A percentile compares a stretch with the other conserved stretches of the same genome.
Conservation (phyloP, 2,113 vertebrate genomes). For the Syngnathoides biaculeatus region DNA sequence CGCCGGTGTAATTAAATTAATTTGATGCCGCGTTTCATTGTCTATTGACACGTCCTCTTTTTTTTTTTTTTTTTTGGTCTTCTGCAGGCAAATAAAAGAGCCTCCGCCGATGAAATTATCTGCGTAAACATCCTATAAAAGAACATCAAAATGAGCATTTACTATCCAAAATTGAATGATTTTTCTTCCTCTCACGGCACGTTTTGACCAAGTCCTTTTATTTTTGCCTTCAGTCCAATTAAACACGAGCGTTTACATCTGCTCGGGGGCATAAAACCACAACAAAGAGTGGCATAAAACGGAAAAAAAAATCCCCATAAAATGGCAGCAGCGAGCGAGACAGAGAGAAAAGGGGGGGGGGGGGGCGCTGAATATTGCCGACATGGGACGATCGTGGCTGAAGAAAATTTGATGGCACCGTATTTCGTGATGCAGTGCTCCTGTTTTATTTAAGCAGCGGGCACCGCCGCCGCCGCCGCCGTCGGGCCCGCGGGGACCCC, state of each 20-base stretch:
- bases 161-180: neutral
- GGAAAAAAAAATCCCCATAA: slow-evolving; percentile 19
- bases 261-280: slow-evolving; percentile 31
- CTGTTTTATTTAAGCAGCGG: slow-evolving; percentile 16
- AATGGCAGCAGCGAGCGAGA: slow-evolving; percentile 19
- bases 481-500: slow-evolving; percentile 5
- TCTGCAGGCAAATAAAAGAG: neutral
- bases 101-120: neutral
- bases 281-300: slow-evolving; percentile 31
- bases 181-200: neutral
- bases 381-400: slow-evolving; percentile 31
- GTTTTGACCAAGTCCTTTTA: slow-evolving; percentile 20
- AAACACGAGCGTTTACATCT: slow-evolving; percentile 20
- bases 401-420: slow-evolving; percentile 26
- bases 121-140: neutral
- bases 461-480: neutral
- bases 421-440: slow-evolving; percentile 34
- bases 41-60: neutral
- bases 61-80: neutral
- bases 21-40: neutral
- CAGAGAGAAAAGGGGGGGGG: slow-evolving; percentile 29
- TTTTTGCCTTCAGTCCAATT: slow-evolving; percentile 21
- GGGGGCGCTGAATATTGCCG: slow-evolving; percentile 43
- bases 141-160: slow-evolving; percentile 4
- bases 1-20: neutral